A percentile compares a stretch with the other conserved stretches of the same genome.
Conservation (phyloP, 2,113 vertebrate genomes). For the Malurus alboscapulatus region DNA sequence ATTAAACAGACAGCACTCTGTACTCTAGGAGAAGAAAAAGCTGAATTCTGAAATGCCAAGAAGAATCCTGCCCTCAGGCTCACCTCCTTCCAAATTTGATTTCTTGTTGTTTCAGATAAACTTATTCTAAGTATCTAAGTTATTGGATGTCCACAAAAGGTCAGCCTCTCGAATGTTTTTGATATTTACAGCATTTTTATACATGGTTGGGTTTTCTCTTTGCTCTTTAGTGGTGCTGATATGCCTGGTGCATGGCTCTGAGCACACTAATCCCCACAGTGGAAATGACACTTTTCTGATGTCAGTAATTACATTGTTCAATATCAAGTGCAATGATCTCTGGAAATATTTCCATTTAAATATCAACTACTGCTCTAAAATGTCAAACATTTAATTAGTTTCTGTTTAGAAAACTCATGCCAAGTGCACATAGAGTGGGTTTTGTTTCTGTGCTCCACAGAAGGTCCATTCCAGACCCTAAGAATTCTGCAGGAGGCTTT, state of each 20-base stretch:
- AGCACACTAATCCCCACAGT: not conserved
- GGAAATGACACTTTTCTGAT: not conserved
- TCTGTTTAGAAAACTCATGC: not conserved
- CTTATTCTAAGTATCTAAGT: not conserved
- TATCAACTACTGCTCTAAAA: not conserved
- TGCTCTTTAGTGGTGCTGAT: not conserved
- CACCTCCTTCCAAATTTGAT: not conserved
- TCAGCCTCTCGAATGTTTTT: not conserved
- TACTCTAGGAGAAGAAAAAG: not conserved
- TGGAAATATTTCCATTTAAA: slow-evolving; percentile 8
- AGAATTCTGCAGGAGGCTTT: not conserved
- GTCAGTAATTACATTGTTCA: not conserved
- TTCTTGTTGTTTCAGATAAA: not conserved
- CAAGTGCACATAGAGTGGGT: not conserved
- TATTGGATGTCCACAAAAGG: not conserved
- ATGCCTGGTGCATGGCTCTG: not conserved
- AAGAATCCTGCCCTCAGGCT: not conserved
- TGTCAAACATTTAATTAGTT: slow-evolving; percentile 23
- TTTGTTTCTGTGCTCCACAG: not conserved
- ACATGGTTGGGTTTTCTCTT: not conserved
- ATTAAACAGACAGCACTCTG: not conserved
- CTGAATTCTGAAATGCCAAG: not conserved
- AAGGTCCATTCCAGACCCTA: not conserved
- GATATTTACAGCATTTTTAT: not conserved
- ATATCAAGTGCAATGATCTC: not conserved